Conservation (phyloP, 2,797 vertebrate genomes). For the Sardinella longiceps region DNA sequence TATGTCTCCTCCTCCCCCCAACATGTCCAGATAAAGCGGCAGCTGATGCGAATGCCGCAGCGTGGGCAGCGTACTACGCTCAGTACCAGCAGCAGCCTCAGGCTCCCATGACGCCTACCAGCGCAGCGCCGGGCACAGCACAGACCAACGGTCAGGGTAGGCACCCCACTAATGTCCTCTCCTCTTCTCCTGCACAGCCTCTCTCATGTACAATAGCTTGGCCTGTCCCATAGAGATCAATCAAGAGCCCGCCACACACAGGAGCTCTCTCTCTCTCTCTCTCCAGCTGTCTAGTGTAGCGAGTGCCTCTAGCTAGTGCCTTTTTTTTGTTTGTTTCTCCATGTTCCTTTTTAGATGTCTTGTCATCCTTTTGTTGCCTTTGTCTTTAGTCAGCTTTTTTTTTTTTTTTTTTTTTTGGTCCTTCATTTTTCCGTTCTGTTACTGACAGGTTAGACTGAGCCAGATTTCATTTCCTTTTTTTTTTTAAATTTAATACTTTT, state of each 20-base stretch:
- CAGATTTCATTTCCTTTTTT: slow-evolving; percentile 14
- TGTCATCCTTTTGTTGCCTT: slow-evolving; percentile 16
- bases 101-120: slow-evolving; percentile 90
- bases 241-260: not conserved
- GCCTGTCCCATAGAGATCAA: not conserved
- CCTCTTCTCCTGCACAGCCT: not conserved
- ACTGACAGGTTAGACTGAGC: not conserved
- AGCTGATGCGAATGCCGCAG: slow-evolving; percentile 96
- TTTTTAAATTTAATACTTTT: not conserved
- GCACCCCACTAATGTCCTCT: not conserved
- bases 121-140: slow-evolving; percentile 86
- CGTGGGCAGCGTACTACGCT: slow-evolving; percentile 98
- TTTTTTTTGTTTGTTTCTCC: not conserved
- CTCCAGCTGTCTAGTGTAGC: not conserved
- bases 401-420: slow-evolving; percentile 32
- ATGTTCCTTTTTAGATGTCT: slow-evolving; percentile 8
- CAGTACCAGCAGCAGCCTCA: slow-evolving; percentile 98
- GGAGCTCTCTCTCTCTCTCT: not conserved
- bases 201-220: slow-evolving; percentile 18
- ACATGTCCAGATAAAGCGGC: slow-evolving; percentile 88
- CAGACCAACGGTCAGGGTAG: slow-evolving; percentile 98
- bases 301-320: not conserved
- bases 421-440: slow-evolving; percentile 24
- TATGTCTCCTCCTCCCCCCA: too few species aligned
- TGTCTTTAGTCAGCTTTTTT: not conserved